These are phyloP conservation scores for Talpa occidentalis DNA, from an alignment of 2,113 vertebrate species.

Conservation along the genomic window DNA sequence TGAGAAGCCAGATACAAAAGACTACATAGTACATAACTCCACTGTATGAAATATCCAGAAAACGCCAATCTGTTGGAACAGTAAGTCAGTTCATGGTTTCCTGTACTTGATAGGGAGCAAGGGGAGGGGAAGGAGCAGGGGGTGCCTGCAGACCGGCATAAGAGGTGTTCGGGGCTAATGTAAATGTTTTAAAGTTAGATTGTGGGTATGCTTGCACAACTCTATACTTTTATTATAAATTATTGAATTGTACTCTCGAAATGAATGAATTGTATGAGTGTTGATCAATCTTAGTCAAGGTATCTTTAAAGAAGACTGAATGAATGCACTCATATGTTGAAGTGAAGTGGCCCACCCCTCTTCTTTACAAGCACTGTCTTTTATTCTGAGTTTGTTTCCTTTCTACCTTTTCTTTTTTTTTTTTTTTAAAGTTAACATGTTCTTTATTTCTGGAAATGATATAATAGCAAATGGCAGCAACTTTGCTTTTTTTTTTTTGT, in stretches of 20 bases:
- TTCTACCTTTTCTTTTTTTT: not conserved
- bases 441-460: constrained; percentile 38
- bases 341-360: not conserved
- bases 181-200: not conserved
- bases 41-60: not conserved
- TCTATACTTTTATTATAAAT: not conserved
- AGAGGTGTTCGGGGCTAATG: not conserved
- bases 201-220: not conserved
- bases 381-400: not conserved
- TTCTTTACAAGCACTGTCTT: not conserved
- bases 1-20: not conserved
- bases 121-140: not conserved
- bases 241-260: not conserved
- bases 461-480: not conserved
- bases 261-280: not conserved
- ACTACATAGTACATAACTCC: no score
- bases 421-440: not conserved
- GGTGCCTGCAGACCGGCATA: not conserved
- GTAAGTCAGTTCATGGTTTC: not conserved
- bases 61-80: not conserved
- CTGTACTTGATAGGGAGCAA: not conserved
- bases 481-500: not conserved
- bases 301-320: not conserved
- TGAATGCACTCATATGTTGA: not conserved
- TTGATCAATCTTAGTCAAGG: not conserved